Percentiles rank a stretch among this genome's conserved stretches.
phyloP scores from a whole-genome alignment of 2,797 vertebrate species.

The Liasis olivaceus region DNA sequence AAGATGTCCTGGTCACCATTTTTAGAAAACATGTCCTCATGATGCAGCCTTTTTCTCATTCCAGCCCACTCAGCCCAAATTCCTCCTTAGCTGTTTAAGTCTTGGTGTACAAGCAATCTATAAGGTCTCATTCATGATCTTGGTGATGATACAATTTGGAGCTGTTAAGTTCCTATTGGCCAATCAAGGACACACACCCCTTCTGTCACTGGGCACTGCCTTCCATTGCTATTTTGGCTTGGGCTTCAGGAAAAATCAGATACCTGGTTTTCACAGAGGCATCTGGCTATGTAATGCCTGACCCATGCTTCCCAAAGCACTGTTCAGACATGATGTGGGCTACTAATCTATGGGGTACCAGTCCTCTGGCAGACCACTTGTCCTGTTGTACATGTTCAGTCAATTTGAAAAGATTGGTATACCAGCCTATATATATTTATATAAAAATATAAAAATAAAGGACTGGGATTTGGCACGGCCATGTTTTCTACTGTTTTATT shows the following conservation, averaged over 20 bases:
- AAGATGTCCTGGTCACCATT: neutral
- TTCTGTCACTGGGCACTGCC: neutral
- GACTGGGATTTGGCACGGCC: too few species aligned
- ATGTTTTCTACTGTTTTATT: too few species aligned
- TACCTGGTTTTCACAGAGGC: neutral
- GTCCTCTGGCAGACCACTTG: too few species aligned
- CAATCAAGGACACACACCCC: neutral
- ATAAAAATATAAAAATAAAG: too few species aligned
- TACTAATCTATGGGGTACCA: too few species aligned
- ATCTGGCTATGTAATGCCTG: neutral
- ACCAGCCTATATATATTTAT: too few species aligned
- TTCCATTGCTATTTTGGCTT: neutral
- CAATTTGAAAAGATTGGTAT: too few species aligned
- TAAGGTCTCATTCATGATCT: neutral
- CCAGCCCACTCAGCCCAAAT: neutral
- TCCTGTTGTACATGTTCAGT: too few species aligned
- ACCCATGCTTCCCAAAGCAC: neutral
- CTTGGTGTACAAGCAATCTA: neutral
- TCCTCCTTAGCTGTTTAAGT: neutral
- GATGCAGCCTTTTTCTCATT: neutral
- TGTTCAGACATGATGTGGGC: neutral
- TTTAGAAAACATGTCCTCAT: neutral
- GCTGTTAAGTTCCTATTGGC: neutral
- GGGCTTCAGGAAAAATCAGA: neutral
- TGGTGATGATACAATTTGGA: neutral